phyloP scores from a whole-genome alignment of 1,140 invertebrate species.

The Pantala flavescens region DNA sequence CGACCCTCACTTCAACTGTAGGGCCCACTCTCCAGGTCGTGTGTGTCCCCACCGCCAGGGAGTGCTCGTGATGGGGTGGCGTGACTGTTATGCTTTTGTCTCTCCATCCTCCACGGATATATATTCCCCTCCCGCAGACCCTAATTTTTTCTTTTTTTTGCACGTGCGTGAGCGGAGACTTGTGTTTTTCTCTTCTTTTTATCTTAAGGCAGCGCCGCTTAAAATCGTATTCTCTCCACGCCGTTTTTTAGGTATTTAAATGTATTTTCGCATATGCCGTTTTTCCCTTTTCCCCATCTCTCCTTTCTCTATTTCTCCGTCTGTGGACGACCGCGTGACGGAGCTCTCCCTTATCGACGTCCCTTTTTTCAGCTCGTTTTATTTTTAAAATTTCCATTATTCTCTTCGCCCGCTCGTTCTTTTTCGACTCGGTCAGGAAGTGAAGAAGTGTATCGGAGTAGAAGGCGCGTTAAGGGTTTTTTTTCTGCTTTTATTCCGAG shows the following conservation, averaged over 20 bases:
- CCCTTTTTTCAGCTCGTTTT: neutral
- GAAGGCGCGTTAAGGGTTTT: too few relatives aligned
- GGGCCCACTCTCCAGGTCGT: neutral
- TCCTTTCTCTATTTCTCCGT: neutral
- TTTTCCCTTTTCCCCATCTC: neutral
- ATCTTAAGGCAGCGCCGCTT: neutral
- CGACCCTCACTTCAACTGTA: neutral
- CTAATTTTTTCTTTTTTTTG: neutral
- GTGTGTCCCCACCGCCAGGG: neutral
- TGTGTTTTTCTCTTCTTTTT: neutral
- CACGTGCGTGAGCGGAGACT: neutral
- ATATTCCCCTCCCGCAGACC: neutral
- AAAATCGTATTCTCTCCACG: neutral
- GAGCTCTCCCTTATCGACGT: neutral
- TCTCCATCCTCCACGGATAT: neutral
- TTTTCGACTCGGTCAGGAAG: too few relatives aligned
- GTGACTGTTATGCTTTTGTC: neutral
- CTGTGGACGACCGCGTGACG: neutral
- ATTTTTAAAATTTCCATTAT: neutral
- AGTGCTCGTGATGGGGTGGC: neutral
- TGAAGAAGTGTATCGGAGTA: too few relatives aligned
- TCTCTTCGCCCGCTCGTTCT: neutral
- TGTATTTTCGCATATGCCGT: neutral
- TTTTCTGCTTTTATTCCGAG: too few relatives aligned
- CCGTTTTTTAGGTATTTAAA: neutral